Percentiles rank a stretch among this genome's conserved stretches.
phyloP scores from a whole-genome alignment of 2,113 vertebrate genomes.

The Clarias batrachus region DNA sequence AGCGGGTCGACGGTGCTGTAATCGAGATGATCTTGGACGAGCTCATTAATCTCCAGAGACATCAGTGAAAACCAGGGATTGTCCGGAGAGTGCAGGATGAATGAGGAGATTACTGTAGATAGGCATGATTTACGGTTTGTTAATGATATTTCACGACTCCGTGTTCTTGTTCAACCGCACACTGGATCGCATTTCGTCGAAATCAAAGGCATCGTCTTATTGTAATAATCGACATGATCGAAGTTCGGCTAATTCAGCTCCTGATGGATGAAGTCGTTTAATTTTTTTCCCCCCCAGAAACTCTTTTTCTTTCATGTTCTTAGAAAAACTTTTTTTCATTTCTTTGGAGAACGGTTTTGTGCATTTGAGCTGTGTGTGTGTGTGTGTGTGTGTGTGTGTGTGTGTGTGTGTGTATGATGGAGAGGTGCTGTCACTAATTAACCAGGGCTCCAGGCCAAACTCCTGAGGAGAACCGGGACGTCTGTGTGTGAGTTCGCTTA shows the following conservation, averaged over 20 bases:
- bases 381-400: constrained; percentile 11
- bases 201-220: constrained; percentile 39
- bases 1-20: constrained; percentile 42
- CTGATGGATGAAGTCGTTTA: not conserved
- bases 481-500: constrained; percentile 50
- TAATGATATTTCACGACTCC: constrained; percentile 35
- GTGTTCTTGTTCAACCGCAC: constrained; percentile 49
- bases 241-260: constrained; percentile 45
- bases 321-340: constrained; percentile 2
- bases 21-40: constrained; percentile 63
- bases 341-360: not conserved
- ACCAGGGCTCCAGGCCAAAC: constrained; percentile 61
- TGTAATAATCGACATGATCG: constrained; percentile 60
- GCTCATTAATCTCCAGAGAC: constrained; percentile 65
- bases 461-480: constrained; percentile 59
- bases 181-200: constrained; percentile 44
- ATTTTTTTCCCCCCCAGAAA: constrained; percentile 35
- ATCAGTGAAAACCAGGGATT: constrained; percentile 45
- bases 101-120: constrained; percentile 58
- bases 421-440: constrained; percentile 61
- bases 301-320: constrained; percentile 33
- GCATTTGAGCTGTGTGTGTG: constrained; percentile 50
- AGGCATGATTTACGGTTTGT: constrained; percentile 51
- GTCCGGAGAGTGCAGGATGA: constrained; percentile 50
- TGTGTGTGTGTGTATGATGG: constrained; percentile 54